Percentiles rank a stretch among this genome's conserved stretches.
phyloP scores from a whole-genome alignment of 2,888 invertebrate genomes.

The Ecliptopera silaceata region DNA sequence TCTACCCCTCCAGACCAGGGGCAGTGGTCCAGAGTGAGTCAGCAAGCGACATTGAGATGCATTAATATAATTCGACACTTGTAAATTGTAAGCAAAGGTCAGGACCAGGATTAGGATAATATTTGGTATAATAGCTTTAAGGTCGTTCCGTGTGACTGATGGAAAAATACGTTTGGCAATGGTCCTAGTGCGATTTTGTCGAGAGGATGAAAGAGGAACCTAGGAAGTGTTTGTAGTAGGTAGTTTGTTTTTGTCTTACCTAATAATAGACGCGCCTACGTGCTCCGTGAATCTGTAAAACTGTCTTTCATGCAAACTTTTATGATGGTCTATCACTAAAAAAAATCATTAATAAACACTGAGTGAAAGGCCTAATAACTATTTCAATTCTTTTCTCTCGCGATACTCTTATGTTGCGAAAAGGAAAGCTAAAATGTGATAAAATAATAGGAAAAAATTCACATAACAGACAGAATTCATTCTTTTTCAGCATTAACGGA shows the following conservation, averaged over 20 bases:
- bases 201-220: not conserved
- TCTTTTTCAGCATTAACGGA: not conserved
- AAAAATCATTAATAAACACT: no score
- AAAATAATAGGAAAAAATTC: no score
- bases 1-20: slow-evolving; percentile 7
- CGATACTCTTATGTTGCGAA: no score
- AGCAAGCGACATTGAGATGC: slow-evolving; percentile 61
- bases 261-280: not conserved
- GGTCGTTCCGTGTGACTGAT: slow-evolving; percentile 64
- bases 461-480: no score
- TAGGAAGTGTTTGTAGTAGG: not conserved
- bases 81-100: slow-evolving; percentile 47
- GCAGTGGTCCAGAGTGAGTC: slow-evolving; percentile 11
- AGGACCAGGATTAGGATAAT: slow-evolving; percentile 53
- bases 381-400: no score
- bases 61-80: slow-evolving; percentile 61
- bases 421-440: no score
- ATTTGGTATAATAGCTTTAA: slow-evolving; percentile 67
- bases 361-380: no score
- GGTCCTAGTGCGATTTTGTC: slow-evolving; percentile 36
- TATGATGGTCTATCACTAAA: no score
- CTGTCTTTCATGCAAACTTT: no score
- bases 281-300: no score
- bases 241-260: no score
- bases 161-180: slow-evolving; percentile 69